Evolutionary conservation across 2,113 vertebrate species (phyloP).

Genomic region (Carassius gibelio): DNA sequence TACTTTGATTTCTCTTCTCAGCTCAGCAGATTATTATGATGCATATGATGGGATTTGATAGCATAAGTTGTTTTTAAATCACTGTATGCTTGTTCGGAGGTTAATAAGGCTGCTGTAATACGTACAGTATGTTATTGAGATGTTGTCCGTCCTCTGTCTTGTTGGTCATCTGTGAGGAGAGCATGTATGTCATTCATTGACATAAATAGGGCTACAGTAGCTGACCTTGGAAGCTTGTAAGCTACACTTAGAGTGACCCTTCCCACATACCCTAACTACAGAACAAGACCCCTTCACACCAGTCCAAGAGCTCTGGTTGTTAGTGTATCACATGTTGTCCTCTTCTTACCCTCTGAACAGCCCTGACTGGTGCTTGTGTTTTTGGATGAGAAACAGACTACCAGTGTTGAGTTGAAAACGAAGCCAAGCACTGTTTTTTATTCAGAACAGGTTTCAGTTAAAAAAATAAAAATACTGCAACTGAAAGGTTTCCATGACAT

Average conservation of each 20-base stretch:
- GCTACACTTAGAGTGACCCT: background rate
- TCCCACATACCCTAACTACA: background rate
- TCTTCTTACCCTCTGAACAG: background rate
- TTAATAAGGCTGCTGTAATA: background rate
- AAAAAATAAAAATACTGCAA: background rate
- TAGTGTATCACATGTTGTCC: background rate
- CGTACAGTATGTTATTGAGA: background rate
- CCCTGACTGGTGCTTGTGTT: background rate
- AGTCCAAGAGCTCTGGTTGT: background rate
- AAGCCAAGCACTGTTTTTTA: background rate
- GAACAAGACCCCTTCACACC: background rate
- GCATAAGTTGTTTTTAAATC: background rate
- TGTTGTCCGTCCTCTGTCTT: background rate
- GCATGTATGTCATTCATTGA: background rate
- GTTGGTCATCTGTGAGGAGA: constrained; percentile 14
- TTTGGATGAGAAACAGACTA: background rate
- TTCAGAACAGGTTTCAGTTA: background rate
- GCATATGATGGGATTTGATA: background rate
- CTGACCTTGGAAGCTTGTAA: background rate
- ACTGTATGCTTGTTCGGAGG: background rate
- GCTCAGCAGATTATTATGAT: background rate
- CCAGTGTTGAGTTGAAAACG: background rate
- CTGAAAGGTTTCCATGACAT: background rate
- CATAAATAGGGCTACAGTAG: background rate
- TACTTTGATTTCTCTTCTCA: background rate